Conservation (phyloP, 2,113 vertebrate species). For the Sturnira hondurensis region DNA sequence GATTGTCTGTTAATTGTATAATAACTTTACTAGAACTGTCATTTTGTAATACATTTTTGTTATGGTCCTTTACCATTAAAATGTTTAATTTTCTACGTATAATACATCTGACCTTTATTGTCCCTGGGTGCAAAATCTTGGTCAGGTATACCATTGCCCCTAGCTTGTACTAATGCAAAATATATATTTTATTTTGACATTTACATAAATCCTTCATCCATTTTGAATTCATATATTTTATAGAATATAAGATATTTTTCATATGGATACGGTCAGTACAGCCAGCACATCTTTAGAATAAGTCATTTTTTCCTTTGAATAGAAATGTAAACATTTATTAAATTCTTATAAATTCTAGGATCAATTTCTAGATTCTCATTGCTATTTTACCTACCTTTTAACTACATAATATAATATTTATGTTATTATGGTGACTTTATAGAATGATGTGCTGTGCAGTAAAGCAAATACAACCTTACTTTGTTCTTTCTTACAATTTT, state of each 20-base stretch:
- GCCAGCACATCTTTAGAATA: neutral
- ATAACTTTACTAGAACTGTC: neutral
- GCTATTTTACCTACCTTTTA: neutral
- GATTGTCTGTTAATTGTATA: neutral
- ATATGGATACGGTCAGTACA: neutral
- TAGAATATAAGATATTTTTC: neutral
- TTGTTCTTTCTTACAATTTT: neutral
- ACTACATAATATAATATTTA: neutral
- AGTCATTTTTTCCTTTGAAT: neutral
- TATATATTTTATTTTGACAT: neutral
- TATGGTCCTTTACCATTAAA: neutral
- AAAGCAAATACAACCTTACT: neutral
- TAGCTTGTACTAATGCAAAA: neutral
- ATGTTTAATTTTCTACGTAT: neutral
- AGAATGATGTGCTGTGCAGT: neutral
- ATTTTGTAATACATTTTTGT: slow-evolving; percentile 24
- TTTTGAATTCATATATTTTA: slow-evolving; percentile 14
- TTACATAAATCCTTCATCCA: neutral
- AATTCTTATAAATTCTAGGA: neutral
- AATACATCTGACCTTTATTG: neutral
- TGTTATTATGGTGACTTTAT: neutral
- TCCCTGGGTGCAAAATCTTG: neutral
- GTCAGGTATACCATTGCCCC: neutral
- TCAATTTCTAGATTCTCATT: neutral
- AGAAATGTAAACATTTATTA: neutral